Conservation (phyloP, 2,888 invertebrate species). For the Microctonus brassicae region DNA sequence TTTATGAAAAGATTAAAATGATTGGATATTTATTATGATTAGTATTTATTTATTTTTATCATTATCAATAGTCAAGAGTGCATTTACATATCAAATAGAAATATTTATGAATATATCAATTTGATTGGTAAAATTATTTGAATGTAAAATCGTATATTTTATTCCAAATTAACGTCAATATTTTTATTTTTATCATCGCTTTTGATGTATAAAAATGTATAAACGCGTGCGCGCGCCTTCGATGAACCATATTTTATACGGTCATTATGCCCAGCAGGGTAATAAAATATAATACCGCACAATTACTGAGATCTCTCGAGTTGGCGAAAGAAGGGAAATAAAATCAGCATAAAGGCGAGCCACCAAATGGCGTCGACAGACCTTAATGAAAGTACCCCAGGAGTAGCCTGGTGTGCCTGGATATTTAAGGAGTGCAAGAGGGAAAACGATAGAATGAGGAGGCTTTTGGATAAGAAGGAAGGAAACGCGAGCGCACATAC, state of each 20-base stretch:
- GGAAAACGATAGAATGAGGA: slow-evolving; percentile 19
- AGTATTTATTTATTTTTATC: neutral
- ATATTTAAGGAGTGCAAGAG: slow-evolving; percentile 8
- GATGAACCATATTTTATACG: slow-evolving; percentile 64
- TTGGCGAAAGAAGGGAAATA: slow-evolving; percentile 68
- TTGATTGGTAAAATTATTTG: neutral
- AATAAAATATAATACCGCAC: slow-evolving; percentile 65
- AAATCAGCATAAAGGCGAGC: slow-evolving; percentile 68
- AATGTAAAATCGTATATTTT: neutral
- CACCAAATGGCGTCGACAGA: slow-evolving; percentile 68
- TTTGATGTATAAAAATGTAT: slow-evolving; percentile 18
- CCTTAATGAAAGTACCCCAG: slow-evolving; percentile 68
- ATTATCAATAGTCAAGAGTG: neutral
- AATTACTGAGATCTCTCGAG: slow-evolving; percentile 67
- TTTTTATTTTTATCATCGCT: neutral
- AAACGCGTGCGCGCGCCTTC: slow-evolving; percentile 43
- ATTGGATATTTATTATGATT: neutral
- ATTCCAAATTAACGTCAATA: neutral
- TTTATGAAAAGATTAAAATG: too few species aligned
- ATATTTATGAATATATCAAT: neutral
- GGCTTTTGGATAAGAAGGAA: slow-evolving; percentile 44
- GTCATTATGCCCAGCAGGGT: slow-evolving; percentile 58
- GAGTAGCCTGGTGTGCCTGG: slow-evolving; percentile 39
- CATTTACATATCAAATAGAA: neutral
- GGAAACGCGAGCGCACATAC: slow-evolving; percentile 42